Base-by-base conservation (phyloP, 1,140 invertebrate genomes). In the Harlomillsia oculata region DNA sequence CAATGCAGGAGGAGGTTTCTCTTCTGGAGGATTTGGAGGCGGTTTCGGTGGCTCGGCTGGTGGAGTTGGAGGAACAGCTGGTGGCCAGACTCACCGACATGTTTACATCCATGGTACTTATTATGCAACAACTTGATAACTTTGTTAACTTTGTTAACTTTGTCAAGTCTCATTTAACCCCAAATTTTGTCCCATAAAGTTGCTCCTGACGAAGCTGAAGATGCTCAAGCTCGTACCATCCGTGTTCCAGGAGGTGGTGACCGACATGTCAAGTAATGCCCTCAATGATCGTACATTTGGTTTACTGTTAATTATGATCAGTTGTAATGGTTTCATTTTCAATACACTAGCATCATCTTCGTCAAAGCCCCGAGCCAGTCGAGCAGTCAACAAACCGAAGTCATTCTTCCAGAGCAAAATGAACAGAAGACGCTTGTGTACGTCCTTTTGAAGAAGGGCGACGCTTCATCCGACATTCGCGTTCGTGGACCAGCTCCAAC, bases 381-480 rank as follows among this genome's bases (percentile, higher is more conserved):
- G 83, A 30, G 79, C 83, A 52, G 82, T 83, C 84, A n/a, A 84
- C 82, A 5, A 83, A 82, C 0, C 83, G 84, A 58, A 6, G 73
- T 82, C 21, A 78, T 88, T 58, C 84, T 85, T 2, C 70, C 74
- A 11, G 48, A 52, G 11, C 56, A 52, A 58, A 37, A 20, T 26
- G 82, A 86, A 72, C 83, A 89, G 71, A 89, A 88, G 76, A 89
- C 86, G 16, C 75, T 88, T 52, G 86, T 89, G 65, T 89, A 89
- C 73, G 85, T 89, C 21, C 72, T 89, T 71, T 84, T 88, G 51
- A 88, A 88, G 79, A 85, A 83, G 71, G 84, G 84, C 60, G 84
- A 88, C 69, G 83, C 87, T 45, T 81, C 81, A 6, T 83, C 25
- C 16, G 44, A 50, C 26, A 45, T 56, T 16, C 34, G 46, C 2